Conservation (phyloP, 2,888 invertebrate genomes). For the Apotomis capreana region DNA sequence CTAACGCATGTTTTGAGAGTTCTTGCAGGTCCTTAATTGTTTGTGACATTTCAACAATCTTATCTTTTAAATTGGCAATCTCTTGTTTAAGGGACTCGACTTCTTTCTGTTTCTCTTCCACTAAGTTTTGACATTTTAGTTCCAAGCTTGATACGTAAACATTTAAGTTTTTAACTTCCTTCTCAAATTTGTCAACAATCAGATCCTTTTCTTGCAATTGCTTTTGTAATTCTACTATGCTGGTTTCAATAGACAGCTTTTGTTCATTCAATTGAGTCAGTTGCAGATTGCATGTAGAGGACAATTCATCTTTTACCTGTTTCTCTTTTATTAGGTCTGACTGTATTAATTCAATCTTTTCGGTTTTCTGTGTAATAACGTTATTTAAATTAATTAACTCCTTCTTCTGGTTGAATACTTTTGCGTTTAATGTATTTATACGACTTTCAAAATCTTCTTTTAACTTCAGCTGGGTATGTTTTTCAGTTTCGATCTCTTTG, state of each 20-base stretch:
- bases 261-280: constrained; percentile 43
- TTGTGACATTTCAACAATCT: constrained; percentile 70
- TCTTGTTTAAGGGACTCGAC: constrained; percentile 44
- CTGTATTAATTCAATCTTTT: constrained; percentile 58
- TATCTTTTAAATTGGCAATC: constrained; percentile 61
- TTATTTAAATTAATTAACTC: constrained; percentile 72
- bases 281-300: constrained; percentile 30
- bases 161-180: constrained; percentile 56
- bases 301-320: constrained; percentile 33
- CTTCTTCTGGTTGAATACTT: constrained; percentile 54
- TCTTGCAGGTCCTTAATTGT: constrained; percentile 62
- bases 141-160: constrained; percentile 50
- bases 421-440: constrained; percentile 52
- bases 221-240: constrained; percentile 52
- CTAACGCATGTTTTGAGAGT: constrained; percentile 57
- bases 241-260: constrained; percentile 32
- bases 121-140: constrained; percentile 48
- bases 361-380: constrained; percentile 64
- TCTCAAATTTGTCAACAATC: constrained; percentile 54
- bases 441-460: constrained; percentile 52
- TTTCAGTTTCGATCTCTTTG: constrained; percentile 9
- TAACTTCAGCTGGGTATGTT: background rate
- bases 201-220: constrained; percentile 52
- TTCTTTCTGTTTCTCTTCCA: constrained; percentile 9
- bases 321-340: constrained; percentile 42